Conservation (phyloP, 2,888 invertebrate species). For the Diogma glabrata region DNA sequence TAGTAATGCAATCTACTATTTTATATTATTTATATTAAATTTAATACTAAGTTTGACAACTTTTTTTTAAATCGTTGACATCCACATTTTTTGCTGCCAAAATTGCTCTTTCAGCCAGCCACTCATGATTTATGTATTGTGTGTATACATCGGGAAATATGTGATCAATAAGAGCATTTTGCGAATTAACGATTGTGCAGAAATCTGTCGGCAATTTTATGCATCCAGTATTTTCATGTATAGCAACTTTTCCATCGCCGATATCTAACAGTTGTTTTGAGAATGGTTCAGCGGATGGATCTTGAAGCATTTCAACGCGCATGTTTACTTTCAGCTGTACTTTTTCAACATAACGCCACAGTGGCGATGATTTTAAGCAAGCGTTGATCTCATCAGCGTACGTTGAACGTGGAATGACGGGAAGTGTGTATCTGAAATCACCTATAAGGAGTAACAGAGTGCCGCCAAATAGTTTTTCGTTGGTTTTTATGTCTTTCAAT, state of each 20-base stretch:
- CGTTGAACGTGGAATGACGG: too few species aligned
- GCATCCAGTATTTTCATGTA: neutral
- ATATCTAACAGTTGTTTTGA: too few species aligned
- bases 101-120: neutral
- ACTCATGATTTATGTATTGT: conserved; percentile 13
- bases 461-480: too few species aligned
- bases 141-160: conserved; percentile 22
- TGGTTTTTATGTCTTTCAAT: neutral
- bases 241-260: neutral
- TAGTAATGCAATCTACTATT: too few species aligned
- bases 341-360: neutral
- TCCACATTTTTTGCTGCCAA: neutral
- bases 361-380: neutral
- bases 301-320: too few species aligned
- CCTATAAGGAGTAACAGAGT: too few species aligned
- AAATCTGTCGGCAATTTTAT: neutral
- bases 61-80: neutral
- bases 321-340: too few species aligned
- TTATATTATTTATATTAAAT: too few species aligned
- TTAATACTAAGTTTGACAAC: too few species aligned
- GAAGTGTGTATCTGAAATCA: too few species aligned
- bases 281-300: too few species aligned
- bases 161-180: conserved; percentile 9
- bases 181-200: neutral
- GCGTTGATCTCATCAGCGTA: too few species aligned